Conservation (phyloP, 2,797 vertebrate genomes). For the Decapterus maruadsi region DNA sequence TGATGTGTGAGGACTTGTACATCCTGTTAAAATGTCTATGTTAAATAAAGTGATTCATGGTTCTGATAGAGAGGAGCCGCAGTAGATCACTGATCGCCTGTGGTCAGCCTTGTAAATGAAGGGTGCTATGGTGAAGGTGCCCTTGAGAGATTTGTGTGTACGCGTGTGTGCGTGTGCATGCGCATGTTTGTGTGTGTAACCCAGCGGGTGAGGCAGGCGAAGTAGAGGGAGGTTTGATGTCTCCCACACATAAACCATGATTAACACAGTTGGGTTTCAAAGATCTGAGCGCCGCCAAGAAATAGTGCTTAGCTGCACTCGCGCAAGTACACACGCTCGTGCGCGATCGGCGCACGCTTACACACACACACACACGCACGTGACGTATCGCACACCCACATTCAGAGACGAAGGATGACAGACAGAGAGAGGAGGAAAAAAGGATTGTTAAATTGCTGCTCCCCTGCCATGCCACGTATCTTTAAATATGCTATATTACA, state of each 20-base stretch:
- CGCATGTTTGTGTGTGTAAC: slow-evolving; percentile 38
- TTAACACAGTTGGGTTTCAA: slow-evolving; percentile 83
- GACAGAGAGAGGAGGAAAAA: slow-evolving; percentile 38
- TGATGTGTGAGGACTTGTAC: slow-evolving; percentile 6
- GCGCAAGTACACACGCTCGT: not conserved
- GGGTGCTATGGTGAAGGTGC: slow-evolving; percentile 73
- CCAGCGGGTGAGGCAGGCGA: slow-evolving; percentile 65
- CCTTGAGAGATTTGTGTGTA: slow-evolving; percentile 71
- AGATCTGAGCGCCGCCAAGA: slow-evolving; percentile 68
- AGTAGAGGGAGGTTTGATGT: slow-evolving; percentile 78
- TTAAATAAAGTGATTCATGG: slow-evolving; percentile 61
- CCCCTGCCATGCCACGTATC: slow-evolving; percentile 19
- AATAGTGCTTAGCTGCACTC: slow-evolving; percentile 51
- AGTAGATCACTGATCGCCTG: slow-evolving; percentile 57
- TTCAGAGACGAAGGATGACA: slow-evolving; percentile 35
- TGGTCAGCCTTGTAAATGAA: slow-evolving; percentile 69
- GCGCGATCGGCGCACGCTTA: not conserved
- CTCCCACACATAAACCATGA: slow-evolving; percentile 80
- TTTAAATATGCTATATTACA: slow-evolving; percentile 72
- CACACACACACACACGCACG: slow-evolving; percentile 4
- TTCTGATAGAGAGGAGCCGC: slow-evolving; percentile 24
- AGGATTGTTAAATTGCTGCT: slow-evolving; percentile 44
- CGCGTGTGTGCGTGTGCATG: slow-evolving; percentile 32
- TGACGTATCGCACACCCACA: slow-evolving; percentile 29
- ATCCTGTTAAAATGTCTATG: slow-evolving; percentile 44